Base-by-base conservation (phyloP, 2,888 invertebrate species). In the Patella depressa region DNA sequence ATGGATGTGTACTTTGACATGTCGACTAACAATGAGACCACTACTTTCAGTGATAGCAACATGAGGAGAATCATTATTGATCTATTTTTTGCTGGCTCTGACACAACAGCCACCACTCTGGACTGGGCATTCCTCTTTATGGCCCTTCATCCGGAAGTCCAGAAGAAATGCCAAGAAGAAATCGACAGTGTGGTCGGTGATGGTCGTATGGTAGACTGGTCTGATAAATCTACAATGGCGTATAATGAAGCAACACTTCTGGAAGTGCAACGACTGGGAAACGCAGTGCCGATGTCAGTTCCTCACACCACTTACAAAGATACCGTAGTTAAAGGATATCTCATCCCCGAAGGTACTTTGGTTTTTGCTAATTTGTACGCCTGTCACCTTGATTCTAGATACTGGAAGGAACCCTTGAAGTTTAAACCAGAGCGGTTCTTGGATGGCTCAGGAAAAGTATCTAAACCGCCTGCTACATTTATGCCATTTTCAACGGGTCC, bases 1-100 rank as follows among this genome's bases (percentile, higher is more conserved):
- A 81, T 79, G 45, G 85, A 85, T 76, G 79, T 79, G 4, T 75
- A 84, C 5, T 77, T 85, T 53, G 71, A 77, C 65, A 53, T 57
- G 14, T 34, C 5, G 3, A 54, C 69, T 24, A 15, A 75, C 70
- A 19, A 69, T n/a, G 71, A 75, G 3, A 53, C 53, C 55, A 75
- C 12, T n/a, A n/a, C n/a, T 24, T 24, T 69, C 17, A 65, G 65
- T n/a, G 65, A 65, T 2, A 0, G 11, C n/a, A 24, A 19, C 65
- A 65, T 12, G 9, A 19, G n/a, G 2, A 19, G 24, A 24, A 24
- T 24, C n/a, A 65, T 24, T n/a, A 9, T 65, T 2, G 65, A 65
- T 24, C 65, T 65, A 11, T 65, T 65, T 24, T 11, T 65, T 14
- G 65, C 65, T 65, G 65, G 65, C 11, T 65, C 65, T 2, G 65